phyloP scores from a whole-genome alignment of 2,113 vertebrate species.

The Hymenochirus boettgeri region DNA sequence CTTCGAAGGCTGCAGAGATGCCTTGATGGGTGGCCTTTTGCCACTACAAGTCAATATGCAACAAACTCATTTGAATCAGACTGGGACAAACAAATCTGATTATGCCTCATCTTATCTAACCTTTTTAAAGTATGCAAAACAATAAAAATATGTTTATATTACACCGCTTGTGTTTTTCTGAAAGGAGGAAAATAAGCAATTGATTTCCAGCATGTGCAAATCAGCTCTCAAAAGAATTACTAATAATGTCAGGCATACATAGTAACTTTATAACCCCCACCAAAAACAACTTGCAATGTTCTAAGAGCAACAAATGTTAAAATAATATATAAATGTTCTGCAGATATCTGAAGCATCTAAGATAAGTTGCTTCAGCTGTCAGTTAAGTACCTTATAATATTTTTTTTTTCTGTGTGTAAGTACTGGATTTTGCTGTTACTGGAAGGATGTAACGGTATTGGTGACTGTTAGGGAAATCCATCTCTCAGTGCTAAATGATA shows the following conservation, averaged over 20 bases:
- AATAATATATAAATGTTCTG: too few species aligned
- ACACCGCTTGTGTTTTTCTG: conserved; percentile 20
- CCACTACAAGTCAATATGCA: conserved; percentile 80
- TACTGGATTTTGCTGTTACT: too few species aligned
- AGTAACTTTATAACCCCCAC: too few species aligned
- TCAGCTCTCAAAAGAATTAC: background rate
- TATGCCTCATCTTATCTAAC: conserved; percentile 65
- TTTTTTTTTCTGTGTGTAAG: too few species aligned
- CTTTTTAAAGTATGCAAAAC: conserved; percentile 62
- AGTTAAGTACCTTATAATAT: too few species aligned
- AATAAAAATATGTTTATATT: conserved; percentile 44
- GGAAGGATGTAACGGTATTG: too few species aligned
- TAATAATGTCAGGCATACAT: too few species aligned
- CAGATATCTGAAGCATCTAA: too few species aligned
- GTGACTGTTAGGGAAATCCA: too few species aligned
- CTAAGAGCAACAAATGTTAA: background rate
- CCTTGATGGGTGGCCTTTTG: conserved; percentile 88
- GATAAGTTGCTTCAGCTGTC: too few species aligned
- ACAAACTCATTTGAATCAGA: conserved; percentile 81
- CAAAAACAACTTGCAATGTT: too few species aligned
- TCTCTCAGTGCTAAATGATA: too few species aligned
- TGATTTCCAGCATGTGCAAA: background rate
- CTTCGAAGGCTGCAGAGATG: conserved; percentile 71
- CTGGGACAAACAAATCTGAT: conserved; percentile 67
- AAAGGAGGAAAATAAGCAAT: background rate